Percentiles rank a stretch among this genome's conserved stretches.
Conservation (phyloP, 2,888 invertebrate genomes). For the Patella pellucida region DNA sequence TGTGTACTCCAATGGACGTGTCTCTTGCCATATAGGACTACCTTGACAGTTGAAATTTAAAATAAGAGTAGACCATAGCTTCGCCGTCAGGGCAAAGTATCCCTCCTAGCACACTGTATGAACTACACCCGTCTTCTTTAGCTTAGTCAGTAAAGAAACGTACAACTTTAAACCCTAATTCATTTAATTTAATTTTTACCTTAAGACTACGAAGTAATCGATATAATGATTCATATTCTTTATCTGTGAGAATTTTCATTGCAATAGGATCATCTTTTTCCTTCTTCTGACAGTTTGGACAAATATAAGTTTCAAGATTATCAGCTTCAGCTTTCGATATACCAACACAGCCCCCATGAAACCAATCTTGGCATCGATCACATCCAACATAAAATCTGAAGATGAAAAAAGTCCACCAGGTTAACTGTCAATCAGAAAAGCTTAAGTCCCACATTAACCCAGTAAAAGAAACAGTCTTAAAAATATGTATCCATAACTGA, state of each 20-base stretch:
- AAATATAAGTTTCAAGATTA: constrained; percentile 94
- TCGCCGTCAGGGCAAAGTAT: too few relatives aligned
- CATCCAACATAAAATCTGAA: constrained; percentile 97
- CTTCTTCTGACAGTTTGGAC: constrained; percentile 94
- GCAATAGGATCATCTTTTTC: constrained; percentile 75
- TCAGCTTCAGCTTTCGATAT: constrained; percentile 75
- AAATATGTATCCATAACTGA: too few relatives aligned
- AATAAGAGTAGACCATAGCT: too few relatives aligned
- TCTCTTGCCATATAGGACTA: too few relatives aligned
- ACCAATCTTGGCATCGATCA: constrained; percentile 99
- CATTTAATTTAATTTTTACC: constrained; percentile 72
- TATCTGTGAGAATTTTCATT: constrained; percentile 51
- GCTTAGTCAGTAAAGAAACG: too few relatives aligned
- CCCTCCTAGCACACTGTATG: too few relatives aligned
- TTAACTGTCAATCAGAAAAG: not conserved
- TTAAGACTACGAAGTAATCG: constrained; percentile 91
- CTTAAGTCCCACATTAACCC: not conserved
- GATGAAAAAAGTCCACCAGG: constrained; percentile 8
- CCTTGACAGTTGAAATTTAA: too few relatives aligned
- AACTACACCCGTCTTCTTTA: too few relatives aligned
- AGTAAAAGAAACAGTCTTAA: too few relatives aligned
- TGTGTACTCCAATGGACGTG: too few relatives aligned
- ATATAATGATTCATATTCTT: constrained; percentile 79
- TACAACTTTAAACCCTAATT: too few relatives aligned
- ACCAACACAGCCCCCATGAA: constrained; percentile 97